phyloP scores from a whole-genome alignment of 2,797 vertebrate genomes.

The Decapterus maruadsi region DNA sequence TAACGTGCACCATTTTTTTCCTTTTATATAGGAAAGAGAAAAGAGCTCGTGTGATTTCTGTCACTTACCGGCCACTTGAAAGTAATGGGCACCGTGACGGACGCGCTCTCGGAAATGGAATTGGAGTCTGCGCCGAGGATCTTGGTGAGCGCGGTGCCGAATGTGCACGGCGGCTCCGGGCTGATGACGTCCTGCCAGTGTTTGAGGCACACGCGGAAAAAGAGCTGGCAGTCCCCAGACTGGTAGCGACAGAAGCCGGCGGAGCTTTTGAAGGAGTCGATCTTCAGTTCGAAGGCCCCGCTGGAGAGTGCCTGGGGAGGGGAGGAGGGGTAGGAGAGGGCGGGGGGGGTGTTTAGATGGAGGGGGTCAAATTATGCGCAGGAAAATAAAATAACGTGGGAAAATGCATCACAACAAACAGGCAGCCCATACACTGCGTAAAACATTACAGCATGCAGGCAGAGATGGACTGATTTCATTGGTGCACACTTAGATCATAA shows the following conservation, averaged over 20 bases:
- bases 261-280: conserved; percentile 86
- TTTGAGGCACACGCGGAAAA: conserved; percentile 91
- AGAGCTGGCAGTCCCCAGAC: conserved; percentile 83
- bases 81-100: conserved; percentile 85
- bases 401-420: too few species aligned
- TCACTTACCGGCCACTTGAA: conserved; percentile 92
- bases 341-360: neutral
- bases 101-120: conserved; percentile 78
- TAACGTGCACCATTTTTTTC: too few species aligned
- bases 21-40: too few species aligned
- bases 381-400: neutral
- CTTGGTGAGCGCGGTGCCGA: conserved; percentile 85
- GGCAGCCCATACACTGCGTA: neutral
- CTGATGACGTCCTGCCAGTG: conserved; percentile 86
- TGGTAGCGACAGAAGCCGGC: conserved; percentile 58
- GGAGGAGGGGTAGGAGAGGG: neutral
- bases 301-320: conserved; percentile 79
- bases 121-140: conserved; percentile 78
- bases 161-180: conserved; percentile 88
- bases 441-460: too few species aligned
- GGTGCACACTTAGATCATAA: neutral
- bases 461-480: neutral
- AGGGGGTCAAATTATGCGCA: neutral
- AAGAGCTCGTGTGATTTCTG: neutral
- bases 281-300: conserved; percentile 91